phyloP scores from a whole-genome alignment of 2,113 vertebrate genomes.

The Nanorana parkeri region DNA sequence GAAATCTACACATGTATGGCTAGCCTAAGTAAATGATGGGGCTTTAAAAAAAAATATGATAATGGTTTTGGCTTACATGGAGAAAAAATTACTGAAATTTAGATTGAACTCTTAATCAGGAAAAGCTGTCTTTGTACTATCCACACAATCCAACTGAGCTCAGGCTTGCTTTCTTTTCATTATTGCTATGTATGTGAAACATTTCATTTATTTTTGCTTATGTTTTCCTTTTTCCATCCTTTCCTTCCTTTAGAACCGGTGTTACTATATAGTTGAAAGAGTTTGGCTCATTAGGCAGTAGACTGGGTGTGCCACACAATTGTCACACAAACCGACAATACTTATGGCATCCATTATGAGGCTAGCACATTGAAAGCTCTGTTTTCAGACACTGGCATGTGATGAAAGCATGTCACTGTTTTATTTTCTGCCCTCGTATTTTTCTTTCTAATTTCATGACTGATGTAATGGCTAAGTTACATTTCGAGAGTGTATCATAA shows the following conservation, averaged over 20 bases:
- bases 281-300: conserved; percentile 14
- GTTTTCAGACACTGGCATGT: background rate
- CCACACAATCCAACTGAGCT: background rate
- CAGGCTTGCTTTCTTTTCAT: background rate
- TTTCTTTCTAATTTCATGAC: background rate
- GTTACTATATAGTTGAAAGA: conserved; percentile 20
- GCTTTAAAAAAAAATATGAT: too few relatives aligned
- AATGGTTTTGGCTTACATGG: background rate
- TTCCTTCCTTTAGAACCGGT: conserved; percentile 16
- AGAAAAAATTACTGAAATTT: background rate
- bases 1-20: too few relatives aligned
- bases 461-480: too few relatives aligned
- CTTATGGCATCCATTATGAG: background rate
- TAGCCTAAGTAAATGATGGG: too few relatives aligned
- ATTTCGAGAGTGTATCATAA: too few relatives aligned
- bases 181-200: background rate
- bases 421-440: background rate
- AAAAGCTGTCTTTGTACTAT: background rate
- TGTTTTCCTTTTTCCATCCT: conserved; percentile 29
- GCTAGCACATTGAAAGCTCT: conserved; percentile 1
- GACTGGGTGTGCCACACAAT: conserved; percentile 28
- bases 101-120: background rate
- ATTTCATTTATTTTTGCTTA: conserved; percentile 7
- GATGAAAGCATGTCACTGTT: background rate
- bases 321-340: conserved; percentile 17